These are phyloP conservation scores for Scolopax bukidnonensis DNA, from an alignment of 2,797 vertebrate genomes.

Conservation along the genomic window DNA sequence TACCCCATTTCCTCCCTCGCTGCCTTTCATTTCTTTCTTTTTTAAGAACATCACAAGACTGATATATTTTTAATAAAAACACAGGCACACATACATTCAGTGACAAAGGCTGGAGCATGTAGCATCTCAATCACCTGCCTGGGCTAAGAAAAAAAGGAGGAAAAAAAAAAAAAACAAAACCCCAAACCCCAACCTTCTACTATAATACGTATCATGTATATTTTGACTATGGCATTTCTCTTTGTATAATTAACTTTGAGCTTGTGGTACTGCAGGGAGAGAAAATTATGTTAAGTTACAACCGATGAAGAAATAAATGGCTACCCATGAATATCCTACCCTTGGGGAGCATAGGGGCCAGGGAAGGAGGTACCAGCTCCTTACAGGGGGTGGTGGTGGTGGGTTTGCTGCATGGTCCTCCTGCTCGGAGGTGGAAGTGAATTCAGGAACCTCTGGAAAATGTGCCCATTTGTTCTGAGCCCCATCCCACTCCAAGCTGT, in stretches of 20 bases:
- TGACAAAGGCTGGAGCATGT: slow-evolving; percentile 63
- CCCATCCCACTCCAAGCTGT: not conserved
- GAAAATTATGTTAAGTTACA: slow-evolving; percentile 12
- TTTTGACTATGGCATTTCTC: slow-evolving; percentile 87
- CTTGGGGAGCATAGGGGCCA: not conserved
- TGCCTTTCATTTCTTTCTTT: slow-evolving; percentile 41
- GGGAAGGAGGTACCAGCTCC: not conserved
- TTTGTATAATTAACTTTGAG: slow-evolving; percentile 76
- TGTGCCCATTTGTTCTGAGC: not conserved
- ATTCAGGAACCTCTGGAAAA: not conserved
- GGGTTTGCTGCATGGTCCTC: not conserved
- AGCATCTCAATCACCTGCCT: slow-evolving; percentile 61
- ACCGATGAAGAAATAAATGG: not conserved
- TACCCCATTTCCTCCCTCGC: not conserved
- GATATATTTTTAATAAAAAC: slow-evolving; percentile 55
- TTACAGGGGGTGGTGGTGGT: not conserved
- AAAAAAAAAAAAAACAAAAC: not conserved
- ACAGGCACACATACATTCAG: not conserved
- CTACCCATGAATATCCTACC: not conserved
- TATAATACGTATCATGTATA: slow-evolving; percentile 85
- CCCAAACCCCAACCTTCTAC: not conserved
- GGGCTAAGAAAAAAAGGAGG: slow-evolving; percentile 36
- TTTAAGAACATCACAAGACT: slow-evolving; percentile 57
- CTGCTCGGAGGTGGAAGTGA: not conserved
- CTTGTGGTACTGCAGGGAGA: slow-evolving; percentile 46